Percentiles rank a stretch among this genome's conserved stretches.
Evolutionary conservation across 2,888 invertebrate species (phyloP).

Genomic region (Timema cristinae): DNA sequence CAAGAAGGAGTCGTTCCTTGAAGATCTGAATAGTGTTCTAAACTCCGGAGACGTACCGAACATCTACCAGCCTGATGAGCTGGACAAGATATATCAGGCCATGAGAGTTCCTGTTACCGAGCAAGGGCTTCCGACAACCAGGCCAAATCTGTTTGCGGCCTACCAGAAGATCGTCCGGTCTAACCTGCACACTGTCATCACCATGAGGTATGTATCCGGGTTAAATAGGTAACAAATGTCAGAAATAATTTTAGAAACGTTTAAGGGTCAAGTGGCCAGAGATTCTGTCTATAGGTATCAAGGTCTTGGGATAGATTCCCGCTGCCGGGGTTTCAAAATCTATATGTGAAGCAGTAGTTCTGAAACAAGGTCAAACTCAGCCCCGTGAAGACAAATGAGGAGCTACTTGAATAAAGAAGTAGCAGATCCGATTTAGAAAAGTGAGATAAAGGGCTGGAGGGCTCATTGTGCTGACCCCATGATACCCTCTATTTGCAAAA

Average conservation of each 20-base stretch:
- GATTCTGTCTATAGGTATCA: background rate
- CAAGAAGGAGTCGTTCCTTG: slow-evolving; percentile 80
- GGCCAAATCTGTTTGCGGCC: slow-evolving; percentile 77
- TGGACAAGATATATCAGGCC: slow-evolving; percentile 66
- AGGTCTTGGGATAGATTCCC: too few relatives aligned
- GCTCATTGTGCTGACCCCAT: too few relatives aligned
- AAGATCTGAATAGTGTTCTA: slow-evolving; percentile 82
- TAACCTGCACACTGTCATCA: slow-evolving; percentile 77
- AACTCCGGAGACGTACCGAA: slow-evolving; percentile 90
- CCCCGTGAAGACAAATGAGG: too few relatives aligned
- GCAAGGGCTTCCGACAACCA: slow-evolving; percentile 69
- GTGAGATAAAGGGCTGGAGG: too few relatives aligned
- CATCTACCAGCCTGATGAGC: slow-evolving; percentile 77
- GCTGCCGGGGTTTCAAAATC: too few relatives aligned
- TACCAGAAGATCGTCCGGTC: slow-evolving; percentile 75
- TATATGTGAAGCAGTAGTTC: too few relatives aligned
- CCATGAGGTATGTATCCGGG: slow-evolving; percentile 54
- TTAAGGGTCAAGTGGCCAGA: background rate
- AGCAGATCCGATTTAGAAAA: too few relatives aligned
- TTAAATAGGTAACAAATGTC: background rate
- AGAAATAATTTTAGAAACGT: too few relatives aligned
- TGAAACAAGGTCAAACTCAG: too few relatives aligned
- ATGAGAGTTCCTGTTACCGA: slow-evolving; percentile 75
- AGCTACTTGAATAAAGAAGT: too few relatives aligned
- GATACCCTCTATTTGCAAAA: too few relatives aligned